phyloP scores from a whole-genome alignment of 2,113 vertebrate species.

The Scalopus aquaticus region DNA sequence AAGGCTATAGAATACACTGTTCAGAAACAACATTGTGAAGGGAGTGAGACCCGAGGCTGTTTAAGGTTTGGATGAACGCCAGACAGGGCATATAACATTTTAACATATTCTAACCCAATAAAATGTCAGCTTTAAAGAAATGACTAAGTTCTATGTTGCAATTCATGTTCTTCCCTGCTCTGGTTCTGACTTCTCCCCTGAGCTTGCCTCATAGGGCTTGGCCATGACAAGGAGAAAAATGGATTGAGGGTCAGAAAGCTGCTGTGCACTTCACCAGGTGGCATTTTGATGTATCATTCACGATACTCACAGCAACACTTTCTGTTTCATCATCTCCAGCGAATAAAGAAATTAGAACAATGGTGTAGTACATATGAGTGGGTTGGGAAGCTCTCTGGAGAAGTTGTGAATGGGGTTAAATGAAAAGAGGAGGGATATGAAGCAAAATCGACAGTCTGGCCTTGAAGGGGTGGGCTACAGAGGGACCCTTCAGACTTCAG shows the following conservation, averaged over 20 bases:
- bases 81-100: background rate
- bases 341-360: background rate
- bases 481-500: background rate
- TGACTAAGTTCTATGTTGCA: background rate
- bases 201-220: background rate
- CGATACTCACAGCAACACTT: background rate
- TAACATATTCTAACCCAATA: background rate
- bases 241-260: background rate
- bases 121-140: background rate
- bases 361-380: accelerated
- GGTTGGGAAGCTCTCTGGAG: background rate
- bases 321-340: background rate
- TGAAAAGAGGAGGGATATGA: background rate
- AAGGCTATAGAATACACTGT: accelerated
- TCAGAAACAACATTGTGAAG: background rate
- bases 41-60: background rate
- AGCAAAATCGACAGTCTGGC: background rate
- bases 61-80: background rate
- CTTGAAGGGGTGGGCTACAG: background rate
- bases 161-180: background rate
- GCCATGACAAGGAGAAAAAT: background rate
- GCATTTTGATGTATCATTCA: background rate
- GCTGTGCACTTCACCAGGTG: background rate
- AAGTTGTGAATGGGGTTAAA: background rate
- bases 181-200: background rate